Evolutionary conservation across 2,888 invertebrate species (phyloP), one percentile per base, ranked within the genome.

Genomic region (Steinernema scapterisci): DNA sequence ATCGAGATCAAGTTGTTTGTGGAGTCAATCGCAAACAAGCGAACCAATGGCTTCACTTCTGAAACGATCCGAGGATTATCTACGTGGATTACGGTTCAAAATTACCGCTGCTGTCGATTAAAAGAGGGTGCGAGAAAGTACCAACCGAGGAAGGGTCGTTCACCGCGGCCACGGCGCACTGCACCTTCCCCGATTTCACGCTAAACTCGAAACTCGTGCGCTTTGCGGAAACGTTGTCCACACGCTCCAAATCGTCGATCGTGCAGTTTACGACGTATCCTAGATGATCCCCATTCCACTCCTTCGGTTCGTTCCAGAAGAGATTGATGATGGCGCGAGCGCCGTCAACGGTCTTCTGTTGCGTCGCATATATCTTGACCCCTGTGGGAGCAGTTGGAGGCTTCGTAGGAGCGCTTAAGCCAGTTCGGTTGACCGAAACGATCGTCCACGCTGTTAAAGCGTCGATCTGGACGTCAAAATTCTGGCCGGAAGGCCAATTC

Each of bases 271-370:
- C 84, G 27, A 81, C 76, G 73, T 86, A 81, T 23, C 77, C 78
- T 75, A 84, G 77, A 83, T 83, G 23, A 78, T 83, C 56, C 76
- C 86, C 86, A 75, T 86, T 86, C 86, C 86, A 87, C 63, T 85
- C 84, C 0, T 56, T 71, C 1, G 86, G 86, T 21, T 82, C 81
- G 27, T 80, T 77, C 86, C 86, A 86, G 76, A 86, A 87, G 46
- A 87, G 80, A 44, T 85, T 84, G 25, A 86, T 86, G 11, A 87
- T 81, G 0, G 86, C 86, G 11, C 86, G 77, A 3, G 86, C 81
- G 27, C 86, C 86, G 54, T 86, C 86, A 0, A 87, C 86, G 13
- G 85, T 86, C 44, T 84, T 86, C 81, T 83, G 86, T 72, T 86
- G 85, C 0, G 86, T 86, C 5, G 85, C 85, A 75, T 78, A 86